Base-by-base conservation (phyloP, 1,140 invertebrate genomes). In the Andricus grossulariae region DNA sequence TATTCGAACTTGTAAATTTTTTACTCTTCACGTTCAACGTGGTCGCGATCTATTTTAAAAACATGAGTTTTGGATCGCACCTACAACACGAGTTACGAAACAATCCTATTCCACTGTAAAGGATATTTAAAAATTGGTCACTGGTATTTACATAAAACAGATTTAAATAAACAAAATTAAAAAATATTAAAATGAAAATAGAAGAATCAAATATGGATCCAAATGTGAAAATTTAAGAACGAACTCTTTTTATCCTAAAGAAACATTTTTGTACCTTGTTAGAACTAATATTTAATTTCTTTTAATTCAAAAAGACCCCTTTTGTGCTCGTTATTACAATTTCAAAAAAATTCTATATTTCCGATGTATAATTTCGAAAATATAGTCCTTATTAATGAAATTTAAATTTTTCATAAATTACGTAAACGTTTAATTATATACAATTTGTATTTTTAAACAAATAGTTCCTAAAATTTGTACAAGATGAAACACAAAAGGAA, bases 201-300 rank as follows among this genome's bases (percentile, higher is more conserved):
- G 73, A 74, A 70, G 50, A 72, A 76, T 50, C 19, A 74, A 74
- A 73, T 55, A 6, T 50, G 39, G 10, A 45, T 70, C 16, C 49
- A 51, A 13, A 66, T 49, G 16, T 19, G 50, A 76, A 10, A 51
- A 70, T 50, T 18, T 50, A 21, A 54, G 70, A 10, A 57, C 16
- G 55, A 15, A 77, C 72, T 80, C 50, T 66, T 76, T 73, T 77
- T 78, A 72, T 75, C 70, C 7, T 45, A 11, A 7, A 45, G 8
- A 45, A 45, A 45, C 10, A 45, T 45, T 45, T 45, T 45, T 45
- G 7, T 45, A 5, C 25, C 39, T 45, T 45, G 39, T 45, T 45
- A 11, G 81, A 81, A 78, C 78, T 77, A 80, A 75, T 78, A 72
- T 39, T 76, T 57, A 75, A 79, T 81, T 75, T 52, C 50, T 18